Evolutionary conservation across 2,888 invertebrate species (phyloP).

Genomic region (Pseudanteris insignis): DNA sequence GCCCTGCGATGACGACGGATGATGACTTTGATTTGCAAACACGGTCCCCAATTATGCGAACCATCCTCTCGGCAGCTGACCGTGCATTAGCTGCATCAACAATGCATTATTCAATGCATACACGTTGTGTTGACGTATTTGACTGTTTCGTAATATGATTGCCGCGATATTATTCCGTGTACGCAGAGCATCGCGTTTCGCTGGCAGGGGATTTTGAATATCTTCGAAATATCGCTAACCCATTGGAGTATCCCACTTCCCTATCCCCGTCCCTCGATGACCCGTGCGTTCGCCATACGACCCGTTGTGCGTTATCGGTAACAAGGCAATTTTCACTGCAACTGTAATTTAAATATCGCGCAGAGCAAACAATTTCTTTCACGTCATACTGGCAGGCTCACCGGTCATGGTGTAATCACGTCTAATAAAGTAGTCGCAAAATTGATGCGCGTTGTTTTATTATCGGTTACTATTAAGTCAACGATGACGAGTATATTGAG

Average conservation of each 20-base stretch:
- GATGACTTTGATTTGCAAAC: conserved; percentile 67
- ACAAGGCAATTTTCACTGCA: conserved; percentile 31
- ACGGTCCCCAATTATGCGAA: conserved; percentile 64
- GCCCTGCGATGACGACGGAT: conserved; percentile 57
- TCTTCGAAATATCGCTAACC: conserved; percentile 22
- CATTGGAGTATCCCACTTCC: too few species aligned
- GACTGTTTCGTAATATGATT: conserved; percentile 63
- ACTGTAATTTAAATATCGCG: conserved; percentile 31
- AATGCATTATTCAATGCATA: conserved; percentile 65
- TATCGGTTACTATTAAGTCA: conserved; percentile 13
- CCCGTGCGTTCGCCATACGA: too few species aligned
- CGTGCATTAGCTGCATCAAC: conserved; percentile 67
- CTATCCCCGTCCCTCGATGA: conserved; percentile 6
- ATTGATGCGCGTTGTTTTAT: conserved; percentile 7
- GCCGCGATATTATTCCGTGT: conserved; percentile 60
- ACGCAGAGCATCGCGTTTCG: conserved; percentile 36
- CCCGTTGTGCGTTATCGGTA: conserved; percentile 23
- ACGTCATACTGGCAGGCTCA: conserved; percentile 5
- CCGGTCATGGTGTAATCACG: conserved; percentile 17
- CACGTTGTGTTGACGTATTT: conserved; percentile 59
- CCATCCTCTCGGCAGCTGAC: conserved; percentile 59
- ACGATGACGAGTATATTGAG: conserved; percentile 9
- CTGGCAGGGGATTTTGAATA: conserved; percentile 44
- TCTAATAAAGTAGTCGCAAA: conserved; percentile 16
- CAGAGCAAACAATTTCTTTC: conserved; percentile 33